Conservation (phyloP, 2,113 vertebrate genomes). For the Oryzias woworae region DNA sequence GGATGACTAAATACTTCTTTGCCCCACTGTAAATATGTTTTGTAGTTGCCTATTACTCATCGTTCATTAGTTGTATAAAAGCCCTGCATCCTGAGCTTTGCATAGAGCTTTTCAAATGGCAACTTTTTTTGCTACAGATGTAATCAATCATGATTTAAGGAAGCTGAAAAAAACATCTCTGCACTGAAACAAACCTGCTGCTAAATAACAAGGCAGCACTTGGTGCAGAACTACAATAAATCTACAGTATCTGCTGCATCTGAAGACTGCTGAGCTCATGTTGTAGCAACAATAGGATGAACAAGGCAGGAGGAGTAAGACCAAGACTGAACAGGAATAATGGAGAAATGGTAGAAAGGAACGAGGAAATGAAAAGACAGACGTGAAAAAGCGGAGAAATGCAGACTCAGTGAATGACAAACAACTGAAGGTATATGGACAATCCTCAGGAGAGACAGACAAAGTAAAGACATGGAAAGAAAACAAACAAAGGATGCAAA, state of each 20-base stretch:
- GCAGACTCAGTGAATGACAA: not conserved
- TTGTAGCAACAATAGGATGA: constrained; percentile 59
- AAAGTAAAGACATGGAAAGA: not conserved
- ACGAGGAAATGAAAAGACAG: constrained; percentile 4
- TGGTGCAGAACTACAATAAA: constrained; percentile 18
- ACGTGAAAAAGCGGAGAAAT: constrained; percentile 7
- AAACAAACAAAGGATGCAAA: not conserved
- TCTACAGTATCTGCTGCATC: constrained; percentile 39
- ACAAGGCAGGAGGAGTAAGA: constrained; percentile 11
- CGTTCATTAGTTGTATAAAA: too few relatives aligned
- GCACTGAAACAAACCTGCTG: constrained; percentile 4
- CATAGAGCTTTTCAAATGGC: not conserved
- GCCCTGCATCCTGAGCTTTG: too few relatives aligned
- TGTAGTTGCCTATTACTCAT: too few relatives aligned
- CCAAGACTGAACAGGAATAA: constrained; percentile 6
- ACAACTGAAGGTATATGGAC: not conserved
- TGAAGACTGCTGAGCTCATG: constrained; percentile 64
- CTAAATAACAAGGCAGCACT: constrained; percentile 20
- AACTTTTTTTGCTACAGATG: too few relatives aligned
- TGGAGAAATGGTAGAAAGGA: constrained; percentile 3
- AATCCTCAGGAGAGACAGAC: not conserved
- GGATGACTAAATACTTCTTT: too few relatives aligned
- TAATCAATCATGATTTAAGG: not conserved
- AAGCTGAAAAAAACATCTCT: not conserved
- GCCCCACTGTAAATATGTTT: too few relatives aligned